A percentile compares a stretch with the other conserved stretches of the same genome.
Conservation (phyloP, 2,797 vertebrate species). For the Gastrophryne carolinensis region DNA sequence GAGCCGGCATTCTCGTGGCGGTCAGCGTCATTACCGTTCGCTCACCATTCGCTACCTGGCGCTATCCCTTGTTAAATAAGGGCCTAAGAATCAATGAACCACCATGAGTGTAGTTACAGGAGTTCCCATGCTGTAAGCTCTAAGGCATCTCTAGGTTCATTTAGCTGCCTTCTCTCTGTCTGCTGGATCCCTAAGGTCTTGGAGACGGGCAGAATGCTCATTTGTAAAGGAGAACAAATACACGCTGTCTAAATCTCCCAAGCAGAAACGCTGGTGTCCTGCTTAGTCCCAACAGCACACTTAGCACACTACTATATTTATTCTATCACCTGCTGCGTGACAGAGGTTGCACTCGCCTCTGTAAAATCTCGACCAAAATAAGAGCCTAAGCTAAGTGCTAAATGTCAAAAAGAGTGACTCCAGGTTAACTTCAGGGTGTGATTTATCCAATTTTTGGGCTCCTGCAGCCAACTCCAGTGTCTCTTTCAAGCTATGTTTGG, state of each 20-base stretch:
- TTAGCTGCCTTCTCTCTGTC: constrained; percentile 11
- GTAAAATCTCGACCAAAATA: too few species aligned
- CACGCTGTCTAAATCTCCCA: constrained; percentile 7
- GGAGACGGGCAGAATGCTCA: constrained; percentile 5
- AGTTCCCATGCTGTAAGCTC: constrained; percentile 29
- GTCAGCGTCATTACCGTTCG: too few species aligned
- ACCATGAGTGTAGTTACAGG: constrained; percentile 23
- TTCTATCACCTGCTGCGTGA: neutral
- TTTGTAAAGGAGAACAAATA: constrained; percentile 35
- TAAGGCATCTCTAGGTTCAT: constrained; percentile 13
- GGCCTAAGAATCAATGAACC: constrained; percentile 20
- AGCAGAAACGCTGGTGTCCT: neutral
- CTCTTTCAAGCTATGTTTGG: too few species aligned
- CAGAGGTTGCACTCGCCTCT: neutral
- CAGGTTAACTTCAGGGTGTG: too few species aligned
- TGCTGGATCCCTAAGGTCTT: constrained; percentile 21
- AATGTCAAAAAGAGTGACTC: too few species aligned
- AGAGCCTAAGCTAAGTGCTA: too few species aligned
- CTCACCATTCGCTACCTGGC: too few species aligned
- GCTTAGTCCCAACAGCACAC: neutral
- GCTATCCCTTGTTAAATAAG: too few species aligned
- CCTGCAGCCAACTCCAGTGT: too few species aligned
- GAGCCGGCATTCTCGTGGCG: too few species aligned
- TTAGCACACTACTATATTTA: neutral
- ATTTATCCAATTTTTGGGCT: too few species aligned